A percentile compares a stretch with the other conserved stretches of the same genome.
These are phyloP conservation scores for Drosophila gunungcola DNA, from an alignment of 1,140 invertebrate species.

Conservation along the genomic window DNA sequence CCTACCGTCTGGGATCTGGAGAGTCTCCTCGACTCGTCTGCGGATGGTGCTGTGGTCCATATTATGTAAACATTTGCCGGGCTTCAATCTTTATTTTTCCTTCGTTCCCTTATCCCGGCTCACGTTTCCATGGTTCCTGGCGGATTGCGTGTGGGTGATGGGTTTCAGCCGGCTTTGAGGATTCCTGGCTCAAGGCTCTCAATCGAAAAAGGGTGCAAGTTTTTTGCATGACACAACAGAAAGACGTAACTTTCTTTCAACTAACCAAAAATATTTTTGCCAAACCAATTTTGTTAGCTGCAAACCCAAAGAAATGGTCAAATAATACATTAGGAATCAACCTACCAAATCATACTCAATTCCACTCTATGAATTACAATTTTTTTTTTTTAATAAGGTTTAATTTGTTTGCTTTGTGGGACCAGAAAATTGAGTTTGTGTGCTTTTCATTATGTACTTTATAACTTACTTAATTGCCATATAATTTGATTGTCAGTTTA, in stretches of 20 bases:
- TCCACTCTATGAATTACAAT: no score
- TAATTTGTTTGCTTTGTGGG: no score
- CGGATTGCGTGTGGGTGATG: slow-evolving; percentile 9
- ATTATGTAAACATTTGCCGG: slow-evolving; percentile 72
- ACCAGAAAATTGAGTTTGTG: no score
- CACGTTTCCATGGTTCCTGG: background rate
- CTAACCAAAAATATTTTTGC: background rate
- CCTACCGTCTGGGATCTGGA: slow-evolving; percentile 56
- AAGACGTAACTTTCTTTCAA: slow-evolving; percentile 2
- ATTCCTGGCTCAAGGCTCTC: slow-evolving; percentile 23
- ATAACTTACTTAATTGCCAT: background rate
- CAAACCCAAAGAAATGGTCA: background rate
- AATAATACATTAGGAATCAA: no score
- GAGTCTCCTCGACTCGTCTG: slow-evolving; percentile 35
- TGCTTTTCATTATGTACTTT: no score
- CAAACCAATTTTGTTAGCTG: background rate
- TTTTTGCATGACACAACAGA: slow-evolving; percentile 30
- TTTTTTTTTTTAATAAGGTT: no score
- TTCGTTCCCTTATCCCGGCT: background rate
- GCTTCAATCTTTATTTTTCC: slow-evolving; percentile 30
- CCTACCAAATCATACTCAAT: no score
- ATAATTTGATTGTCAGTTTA: background rate
- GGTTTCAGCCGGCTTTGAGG: slow-evolving; percentile 20
- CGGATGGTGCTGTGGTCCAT: slow-evolving; percentile 56
- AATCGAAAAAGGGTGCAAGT: slow-evolving; percentile 44